Evolutionary conservation across 1,140 invertebrate genomes (phyloP).

Genomic region (Bombyx mandarina): DNA sequence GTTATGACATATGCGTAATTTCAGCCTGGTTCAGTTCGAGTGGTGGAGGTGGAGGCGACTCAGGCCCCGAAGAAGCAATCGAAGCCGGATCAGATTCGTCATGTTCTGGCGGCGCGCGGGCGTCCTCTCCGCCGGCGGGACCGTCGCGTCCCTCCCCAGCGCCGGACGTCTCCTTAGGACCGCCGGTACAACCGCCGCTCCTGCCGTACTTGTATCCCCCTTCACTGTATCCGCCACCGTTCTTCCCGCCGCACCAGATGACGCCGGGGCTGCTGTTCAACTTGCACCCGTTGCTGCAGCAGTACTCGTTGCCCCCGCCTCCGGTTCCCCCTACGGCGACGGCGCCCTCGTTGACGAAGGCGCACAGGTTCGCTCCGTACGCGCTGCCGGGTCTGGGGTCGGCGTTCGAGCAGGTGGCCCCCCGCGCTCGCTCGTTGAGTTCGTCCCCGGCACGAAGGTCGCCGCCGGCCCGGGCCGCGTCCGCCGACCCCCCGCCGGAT

Average conservation of each 20-base stretch:
- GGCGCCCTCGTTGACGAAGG: constrained; percentile 72
- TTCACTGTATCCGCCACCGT: constrained; percentile 84
- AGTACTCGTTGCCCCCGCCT: constrained; percentile 71
- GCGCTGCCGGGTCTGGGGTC: constrained; percentile 81
- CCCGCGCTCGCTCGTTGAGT: constrained; percentile 76
- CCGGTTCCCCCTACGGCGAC: constrained; percentile 57
- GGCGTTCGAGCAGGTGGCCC: constrained; percentile 88
- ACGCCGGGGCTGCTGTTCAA: constrained; percentile 84
- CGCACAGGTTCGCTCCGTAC: constrained; percentile 89
- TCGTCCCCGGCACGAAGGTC: constrained; percentile 74
- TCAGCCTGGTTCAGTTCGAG: constrained; percentile 74
- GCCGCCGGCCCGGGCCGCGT: constrained; percentile 48
- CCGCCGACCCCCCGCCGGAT: constrained; percentile 68
- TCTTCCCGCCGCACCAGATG: constrained; percentile 78
- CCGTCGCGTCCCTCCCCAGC: constrained; percentile 80
- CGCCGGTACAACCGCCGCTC: constrained; percentile 88
- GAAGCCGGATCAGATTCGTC: constrained; percentile 78
- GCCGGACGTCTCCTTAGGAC: constrained; percentile 89
- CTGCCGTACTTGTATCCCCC: constrained; percentile 91
- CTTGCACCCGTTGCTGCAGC: constrained; percentile 78
- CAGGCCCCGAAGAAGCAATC: constrained; percentile 63
- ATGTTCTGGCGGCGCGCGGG: constrained; percentile 74
- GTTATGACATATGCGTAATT: neutral
- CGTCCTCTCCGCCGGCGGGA: constrained; percentile 72
- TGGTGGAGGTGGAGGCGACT: constrained; percentile 60